These are phyloP conservation scores for Tauraco hartlaubi DNA, from an alignment of 2,797 vertebrate species.

Conservation along the genomic window DNA sequence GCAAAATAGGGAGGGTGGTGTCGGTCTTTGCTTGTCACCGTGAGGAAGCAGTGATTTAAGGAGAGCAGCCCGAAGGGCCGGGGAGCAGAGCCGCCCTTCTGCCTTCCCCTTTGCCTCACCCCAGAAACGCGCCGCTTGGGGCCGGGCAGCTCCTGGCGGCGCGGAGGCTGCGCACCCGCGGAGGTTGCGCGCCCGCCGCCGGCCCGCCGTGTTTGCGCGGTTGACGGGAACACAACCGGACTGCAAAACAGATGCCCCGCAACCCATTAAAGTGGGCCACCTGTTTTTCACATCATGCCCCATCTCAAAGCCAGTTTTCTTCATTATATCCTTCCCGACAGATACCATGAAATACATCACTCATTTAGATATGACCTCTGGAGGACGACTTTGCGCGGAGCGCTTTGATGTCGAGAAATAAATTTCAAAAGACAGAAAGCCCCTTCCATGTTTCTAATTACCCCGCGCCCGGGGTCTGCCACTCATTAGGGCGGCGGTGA, in stretches of 20 bases:
- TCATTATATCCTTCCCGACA: constrained; percentile 37
- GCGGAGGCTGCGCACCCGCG: background rate
- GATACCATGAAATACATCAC: constrained; percentile 54
- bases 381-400: constrained; percentile 30
- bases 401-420: constrained; percentile 63
- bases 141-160: background rate
- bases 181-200: background rate
- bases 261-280: background rate
- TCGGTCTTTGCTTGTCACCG: background rate
- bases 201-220: background rate
- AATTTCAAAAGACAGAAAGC: constrained; percentile 59
- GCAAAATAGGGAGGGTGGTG: accelerated
- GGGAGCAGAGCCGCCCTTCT: too few relatives aligned
- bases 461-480: constrained; percentile 36
- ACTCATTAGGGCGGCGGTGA: constrained; percentile 28
- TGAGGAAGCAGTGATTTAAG: background rate
- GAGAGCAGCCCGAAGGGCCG: background rate
- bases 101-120: background rate
- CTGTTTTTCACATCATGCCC: constrained; percentile 44
- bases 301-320: constrained; percentile 36
- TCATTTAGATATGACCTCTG: constrained; percentile 61
- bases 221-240: background rate
- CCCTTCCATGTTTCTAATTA: constrained; percentile 69
- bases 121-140: background rate
- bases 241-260: constrained; percentile 35